phyloP scores from a whole-genome alignment of 2,797 vertebrate genomes.

The Myripristis jacobus region DNA sequence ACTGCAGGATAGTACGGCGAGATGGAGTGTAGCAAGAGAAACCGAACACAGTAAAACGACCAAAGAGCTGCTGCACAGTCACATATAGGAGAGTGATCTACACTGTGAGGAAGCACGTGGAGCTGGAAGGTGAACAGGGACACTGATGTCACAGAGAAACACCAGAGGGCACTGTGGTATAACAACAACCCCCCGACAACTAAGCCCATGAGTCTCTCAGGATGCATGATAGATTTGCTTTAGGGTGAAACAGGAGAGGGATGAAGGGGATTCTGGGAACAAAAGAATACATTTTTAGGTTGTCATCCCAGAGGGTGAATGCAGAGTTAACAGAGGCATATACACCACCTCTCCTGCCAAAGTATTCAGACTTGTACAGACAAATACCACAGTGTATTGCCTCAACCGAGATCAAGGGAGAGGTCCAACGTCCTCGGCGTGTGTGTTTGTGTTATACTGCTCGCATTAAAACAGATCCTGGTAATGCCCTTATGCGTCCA shows the following conservation, averaged over 20 bases:
- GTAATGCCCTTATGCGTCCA: conserved; percentile 1
- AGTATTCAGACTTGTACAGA: conserved; percentile 53
- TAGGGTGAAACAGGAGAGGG: conserved; percentile 49
- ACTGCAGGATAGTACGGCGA: not conserved
- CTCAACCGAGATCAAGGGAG: not conserved
- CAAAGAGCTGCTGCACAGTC: not conserved
- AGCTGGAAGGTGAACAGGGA: not conserved
- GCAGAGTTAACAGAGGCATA: conserved; percentile 7
- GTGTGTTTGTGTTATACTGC: not conserved
- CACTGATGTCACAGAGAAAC: conserved; percentile 35
- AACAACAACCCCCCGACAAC: conserved; percentile 15
- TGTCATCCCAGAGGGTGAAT: conserved; percentile 34
- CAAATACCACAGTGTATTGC: conserved; percentile 22
- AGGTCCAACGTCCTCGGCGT: not conserved
- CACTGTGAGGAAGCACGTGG: not conserved
- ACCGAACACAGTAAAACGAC: not conserved
- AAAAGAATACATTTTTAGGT: conserved; percentile 27
- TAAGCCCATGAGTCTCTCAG: not conserved
- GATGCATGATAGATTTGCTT: conserved; percentile 16
- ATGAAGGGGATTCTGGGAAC: conserved; percentile 38
- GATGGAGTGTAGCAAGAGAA: not conserved
- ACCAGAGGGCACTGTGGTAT: conserved; percentile 75
- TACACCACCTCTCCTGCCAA: conserved; percentile 12
- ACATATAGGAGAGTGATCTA: not conserved
- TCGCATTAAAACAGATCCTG: not conserved